Evolutionary conservation across 2,113 vertebrate genomes (phyloP).

Genomic region (Xenopus laevis): DNA sequence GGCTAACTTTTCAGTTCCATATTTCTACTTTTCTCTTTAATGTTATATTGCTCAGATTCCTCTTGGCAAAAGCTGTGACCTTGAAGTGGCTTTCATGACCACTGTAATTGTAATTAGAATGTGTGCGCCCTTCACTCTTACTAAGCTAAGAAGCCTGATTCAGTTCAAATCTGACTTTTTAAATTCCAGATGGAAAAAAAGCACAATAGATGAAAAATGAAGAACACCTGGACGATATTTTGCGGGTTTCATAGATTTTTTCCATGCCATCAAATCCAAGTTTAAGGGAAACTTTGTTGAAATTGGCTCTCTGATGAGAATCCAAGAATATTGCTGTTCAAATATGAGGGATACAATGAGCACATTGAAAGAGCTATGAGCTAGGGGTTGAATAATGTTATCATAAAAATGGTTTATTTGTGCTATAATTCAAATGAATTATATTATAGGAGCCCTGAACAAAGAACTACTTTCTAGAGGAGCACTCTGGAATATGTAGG

Average conservation of each 20-base stretch:
- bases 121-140: too few species aligned
- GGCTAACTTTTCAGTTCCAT: too few species aligned
- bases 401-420: constrained; percentile 3
- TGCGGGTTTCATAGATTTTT: background rate
- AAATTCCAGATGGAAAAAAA: background rate
- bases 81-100: too few species aligned
- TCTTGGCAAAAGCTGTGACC: too few species aligned
- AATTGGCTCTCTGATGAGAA: background rate
- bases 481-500: background rate
- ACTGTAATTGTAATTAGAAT: too few species aligned
- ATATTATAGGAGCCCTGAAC: background rate
- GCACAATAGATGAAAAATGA: background rate
- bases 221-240: background rate
- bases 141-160: background rate
- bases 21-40: too few species aligned
- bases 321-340: background rate
- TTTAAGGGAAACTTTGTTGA: background rate
- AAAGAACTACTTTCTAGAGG: background rate
- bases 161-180: background rate
- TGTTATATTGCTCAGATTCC: too few species aligned
- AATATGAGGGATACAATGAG: background rate
- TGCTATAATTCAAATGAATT: background rate
- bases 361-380: background rate
- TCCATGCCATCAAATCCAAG: background rate
- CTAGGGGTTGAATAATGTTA: background rate